Base-by-base conservation (phyloP, 2,888 invertebrate species). In the Phyllotreta striolata region DNA sequence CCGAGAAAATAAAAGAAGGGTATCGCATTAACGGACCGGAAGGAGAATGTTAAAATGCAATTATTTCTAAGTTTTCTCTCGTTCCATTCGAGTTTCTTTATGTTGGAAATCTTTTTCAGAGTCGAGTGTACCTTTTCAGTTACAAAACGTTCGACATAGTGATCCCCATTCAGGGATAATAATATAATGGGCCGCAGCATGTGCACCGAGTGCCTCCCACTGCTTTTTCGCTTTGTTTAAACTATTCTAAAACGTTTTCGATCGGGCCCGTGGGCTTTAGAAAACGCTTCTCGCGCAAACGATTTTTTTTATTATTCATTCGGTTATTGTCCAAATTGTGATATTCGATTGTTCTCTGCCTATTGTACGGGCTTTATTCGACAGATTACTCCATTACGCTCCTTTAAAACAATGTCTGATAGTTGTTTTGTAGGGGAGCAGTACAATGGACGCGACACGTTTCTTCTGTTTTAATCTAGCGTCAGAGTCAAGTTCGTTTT, bases 121-220 rank as follows among this genome's bases (percentile, higher is more conserved):
- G 79, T 79, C 79, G 79, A 78, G 78, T 78, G 76, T 79, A 79
- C 79, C 79, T 79, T 79, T 79, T 77, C 78, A 79, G 79, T 79
- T 76, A 77, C 79, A 79, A 79, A 76, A 77, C 74, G 57, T 63
- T 73, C 75, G 77, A 78, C 78, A 78, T 76, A 73, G 77, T 73
- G 77, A 79, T 78, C 78, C 77, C 78, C 73, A 77, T 77, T 75
- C 73, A 77, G 67, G 67, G 73, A 76, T 76, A 78, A 79, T 78
- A 74, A 75, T 72, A 79, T 77, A 79, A 79, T 78, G 72, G 77
- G 77, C 77, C 78, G 68, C 78, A 78, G 79, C 79, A 78, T 79
- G 79, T 78, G 78, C 75, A 75, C 74, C 67, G 44, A 73, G 71
- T 24, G 24, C 78, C 79, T 78, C 79, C 79, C 79, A 79, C 79